Conservation (phyloP, 1,140 invertebrate species). For the Akabosia matsudoensis region DNA sequence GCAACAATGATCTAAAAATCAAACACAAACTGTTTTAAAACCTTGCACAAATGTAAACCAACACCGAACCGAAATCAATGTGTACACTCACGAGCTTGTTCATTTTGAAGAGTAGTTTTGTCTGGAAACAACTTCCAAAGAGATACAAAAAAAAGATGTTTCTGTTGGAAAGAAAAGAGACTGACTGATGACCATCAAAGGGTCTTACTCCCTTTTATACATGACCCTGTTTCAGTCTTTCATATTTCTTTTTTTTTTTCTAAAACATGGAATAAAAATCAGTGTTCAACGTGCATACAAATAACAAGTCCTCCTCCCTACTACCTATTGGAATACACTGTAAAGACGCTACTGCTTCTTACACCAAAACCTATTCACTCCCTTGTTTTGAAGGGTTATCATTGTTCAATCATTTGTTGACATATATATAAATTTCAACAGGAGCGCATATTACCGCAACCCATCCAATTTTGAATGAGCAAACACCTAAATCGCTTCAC, state of each 20-base stretch:
- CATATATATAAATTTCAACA: no score
- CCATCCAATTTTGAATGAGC: no score
- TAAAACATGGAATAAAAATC: no score
- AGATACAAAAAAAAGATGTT: not conserved
- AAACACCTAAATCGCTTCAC: no score
- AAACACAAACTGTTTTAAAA: not conserved
- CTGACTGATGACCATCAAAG: slow-evolving; percentile 9
- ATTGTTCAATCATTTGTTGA: no score
- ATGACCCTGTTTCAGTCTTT: not conserved
- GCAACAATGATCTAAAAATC: not conserved
- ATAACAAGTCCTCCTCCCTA: no score
- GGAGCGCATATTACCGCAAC: no score
- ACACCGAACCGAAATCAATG: not conserved
- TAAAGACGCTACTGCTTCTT: no score
- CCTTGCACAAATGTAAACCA: not conserved
- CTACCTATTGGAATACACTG: no score
- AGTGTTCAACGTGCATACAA: not conserved
- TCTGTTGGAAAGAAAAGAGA: not conserved
- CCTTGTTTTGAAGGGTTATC: no score
- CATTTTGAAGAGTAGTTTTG: not conserved
- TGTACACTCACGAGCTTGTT: slow-evolving; percentile 10
- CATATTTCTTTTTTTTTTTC: not conserved
- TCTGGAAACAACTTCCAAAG: not conserved
- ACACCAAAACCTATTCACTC: no score
- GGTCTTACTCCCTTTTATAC: slow-evolving; percentile 15